These are phyloP conservation scores for Premnoplex brunnescens DNA, from an alignment of 2,797 vertebrate species.

Conservation along the genomic window DNA sequence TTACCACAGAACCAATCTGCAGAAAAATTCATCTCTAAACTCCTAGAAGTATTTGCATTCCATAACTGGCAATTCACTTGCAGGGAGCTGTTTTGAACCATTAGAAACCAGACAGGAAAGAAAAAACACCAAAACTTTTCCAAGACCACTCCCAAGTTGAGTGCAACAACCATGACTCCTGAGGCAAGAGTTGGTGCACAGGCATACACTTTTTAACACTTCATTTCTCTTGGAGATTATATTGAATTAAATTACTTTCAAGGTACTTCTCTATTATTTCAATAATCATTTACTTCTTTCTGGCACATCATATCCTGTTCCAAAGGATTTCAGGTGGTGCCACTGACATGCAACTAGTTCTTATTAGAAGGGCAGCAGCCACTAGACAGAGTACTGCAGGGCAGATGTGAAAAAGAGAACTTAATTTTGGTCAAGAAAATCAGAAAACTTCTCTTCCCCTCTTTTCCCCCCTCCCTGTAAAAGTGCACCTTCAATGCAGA, in stretches of 20 bases:
- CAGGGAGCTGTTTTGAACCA: neutral
- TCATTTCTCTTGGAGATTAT: neutral
- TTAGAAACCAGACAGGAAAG: neutral
- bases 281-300: neutral
- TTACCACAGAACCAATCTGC: constrained; percentile 61
- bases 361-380: neutral
- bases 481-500: neutral
- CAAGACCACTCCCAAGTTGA: neutral
- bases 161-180: neutral
- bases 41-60: constrained; percentile 49
- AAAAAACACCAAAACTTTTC: neutral
- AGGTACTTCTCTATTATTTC: neutral
- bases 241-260: neutral
- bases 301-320: neutral
- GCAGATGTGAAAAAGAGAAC: neutral
- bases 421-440: neutral
- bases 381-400: neutral
- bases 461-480: neutral
- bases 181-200: neutral
- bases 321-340: neutral
- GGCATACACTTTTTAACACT: neutral
- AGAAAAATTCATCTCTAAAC: constrained; percentile 28
- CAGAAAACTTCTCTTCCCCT: neutral
- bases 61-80: neutral
- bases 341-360: neutral